Base-by-base conservation (phyloP, 2,797 vertebrate genomes). In the Diplodus puntazzo region DNA sequence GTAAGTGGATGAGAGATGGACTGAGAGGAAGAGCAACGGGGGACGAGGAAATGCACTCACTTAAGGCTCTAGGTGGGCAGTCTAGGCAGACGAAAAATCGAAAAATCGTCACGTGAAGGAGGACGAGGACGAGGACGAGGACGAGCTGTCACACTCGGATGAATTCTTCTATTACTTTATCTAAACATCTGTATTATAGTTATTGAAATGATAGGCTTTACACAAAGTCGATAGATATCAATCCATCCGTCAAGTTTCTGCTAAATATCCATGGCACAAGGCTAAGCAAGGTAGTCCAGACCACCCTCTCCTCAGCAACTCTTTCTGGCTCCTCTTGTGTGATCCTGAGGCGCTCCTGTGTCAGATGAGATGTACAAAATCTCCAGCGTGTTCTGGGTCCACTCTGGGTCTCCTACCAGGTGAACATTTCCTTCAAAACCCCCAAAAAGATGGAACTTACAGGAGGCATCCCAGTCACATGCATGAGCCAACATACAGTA, bases 1-100 rank as follows among this genome's bases (percentile, higher is more conserved):
- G 80, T 83, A 85, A 92, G 84, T 90, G 88, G 83, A 89, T 84
- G 77, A 89, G 77, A 82, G 87, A 84, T 72, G 77, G 79, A 76
- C 58, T 67, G 59, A 72, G 67, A 60, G 60, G 72, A 61, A 52
- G 61, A 72, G 71, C 73, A 69, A 48, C 59, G 60, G 60, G 50
- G 59, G 58, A 77, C 34, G 48, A 25, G 75, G 64, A 61, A 76
- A 81, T 81, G 20, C 48, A 82, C 52, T 78, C 48, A 73, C 83
- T 79, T 75, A 42, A 62, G 75, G 4, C n/a, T 61, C 55, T 61
- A 52, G 48, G 68, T 79, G 63, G 65, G 63, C 46, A 52, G 55
- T 85, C 54, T 69, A 8, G 34, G 34, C 34, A 7, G 34, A 34
- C 34, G 34, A 49, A 68, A 77, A 79, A 55, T 50, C 53, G 60